Percentiles rank a stretch among this genome's conserved stretches.
phyloP scores from a whole-genome alignment of 1,140 invertebrate genomes.

The Monomorium pharaonis region DNA sequence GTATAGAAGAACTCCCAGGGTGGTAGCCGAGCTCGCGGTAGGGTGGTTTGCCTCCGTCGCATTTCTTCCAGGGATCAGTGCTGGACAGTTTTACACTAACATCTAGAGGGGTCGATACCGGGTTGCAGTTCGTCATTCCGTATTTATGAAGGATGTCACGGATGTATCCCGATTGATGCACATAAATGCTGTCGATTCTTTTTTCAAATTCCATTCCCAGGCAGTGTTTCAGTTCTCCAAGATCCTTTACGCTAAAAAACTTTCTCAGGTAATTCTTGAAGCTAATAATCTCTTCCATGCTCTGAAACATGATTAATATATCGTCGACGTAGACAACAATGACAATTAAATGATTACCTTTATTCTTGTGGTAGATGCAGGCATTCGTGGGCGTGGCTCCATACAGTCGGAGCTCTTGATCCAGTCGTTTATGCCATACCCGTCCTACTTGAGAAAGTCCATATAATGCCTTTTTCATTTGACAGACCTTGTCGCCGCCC shows the following conservation, averaged over 20 bases:
- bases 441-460: background rate
- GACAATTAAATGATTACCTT: background rate
- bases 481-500: background rate
- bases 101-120: background rate
- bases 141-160: background rate
- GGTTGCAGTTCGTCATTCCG: background rate
- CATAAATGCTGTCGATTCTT: background rate
- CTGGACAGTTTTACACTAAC: no score
- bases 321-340: background rate
- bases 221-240: background rate
- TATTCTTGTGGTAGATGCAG: background rate
- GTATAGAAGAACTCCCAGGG: background rate
- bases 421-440: background rate
- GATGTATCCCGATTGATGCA: background rate
- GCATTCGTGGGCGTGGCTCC: background rate
- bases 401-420: background rate
- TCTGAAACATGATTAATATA: background rate
- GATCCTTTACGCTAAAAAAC: no score
- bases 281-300: background rate
- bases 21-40: no score
- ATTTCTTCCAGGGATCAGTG: background rate
- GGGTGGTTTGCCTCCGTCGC: background rate
- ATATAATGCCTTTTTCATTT: background rate
- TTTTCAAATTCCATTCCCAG: background rate
- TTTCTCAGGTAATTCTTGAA: no score